A percentile compares a stretch with the other conserved stretches of the same genome.
Conservation (phyloP, 2,888 invertebrate species). For the Rapana venosa region DNA sequence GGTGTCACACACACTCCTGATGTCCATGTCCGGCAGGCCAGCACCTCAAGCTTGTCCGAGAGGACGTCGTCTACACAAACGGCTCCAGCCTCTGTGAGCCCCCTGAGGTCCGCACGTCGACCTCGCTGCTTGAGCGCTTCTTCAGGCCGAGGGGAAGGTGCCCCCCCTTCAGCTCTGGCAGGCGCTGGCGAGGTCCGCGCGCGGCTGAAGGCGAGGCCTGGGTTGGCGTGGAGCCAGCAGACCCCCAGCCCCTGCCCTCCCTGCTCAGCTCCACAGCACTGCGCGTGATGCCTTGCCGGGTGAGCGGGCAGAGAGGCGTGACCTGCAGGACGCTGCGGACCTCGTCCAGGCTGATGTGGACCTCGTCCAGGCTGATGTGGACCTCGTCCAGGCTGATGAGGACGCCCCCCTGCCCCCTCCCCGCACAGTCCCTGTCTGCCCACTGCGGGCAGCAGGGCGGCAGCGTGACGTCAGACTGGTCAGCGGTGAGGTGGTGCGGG, state of each 20-base stretch:
- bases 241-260: neutral
- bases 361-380: neutral
- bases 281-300: slow-evolving; percentile 47
- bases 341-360: slow-evolving; percentile 38
- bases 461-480: neutral
- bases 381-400: neutral
- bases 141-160: neutral
- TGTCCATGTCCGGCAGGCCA: no score
- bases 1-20: neutral
- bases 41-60: neutral
- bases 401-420: neutral
- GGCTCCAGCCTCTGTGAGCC: neutral
- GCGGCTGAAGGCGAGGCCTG: no score
- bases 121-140: neutral
- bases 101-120: neutral
- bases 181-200: neutral
- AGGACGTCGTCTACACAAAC: neutral
- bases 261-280: slow-evolving; percentile 52
- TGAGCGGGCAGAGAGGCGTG: slow-evolving; percentile 47
- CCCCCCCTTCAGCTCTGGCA: neutral
- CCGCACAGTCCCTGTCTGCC: neutral
- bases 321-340: slow-evolving; percentile 42
- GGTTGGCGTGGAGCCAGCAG: neutral
- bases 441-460: neutral
- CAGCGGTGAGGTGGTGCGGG: neutral